Evolutionary conservation across 2,797 vertebrate species (phyloP).

Genomic region (Artibeus lituratus): DNA sequence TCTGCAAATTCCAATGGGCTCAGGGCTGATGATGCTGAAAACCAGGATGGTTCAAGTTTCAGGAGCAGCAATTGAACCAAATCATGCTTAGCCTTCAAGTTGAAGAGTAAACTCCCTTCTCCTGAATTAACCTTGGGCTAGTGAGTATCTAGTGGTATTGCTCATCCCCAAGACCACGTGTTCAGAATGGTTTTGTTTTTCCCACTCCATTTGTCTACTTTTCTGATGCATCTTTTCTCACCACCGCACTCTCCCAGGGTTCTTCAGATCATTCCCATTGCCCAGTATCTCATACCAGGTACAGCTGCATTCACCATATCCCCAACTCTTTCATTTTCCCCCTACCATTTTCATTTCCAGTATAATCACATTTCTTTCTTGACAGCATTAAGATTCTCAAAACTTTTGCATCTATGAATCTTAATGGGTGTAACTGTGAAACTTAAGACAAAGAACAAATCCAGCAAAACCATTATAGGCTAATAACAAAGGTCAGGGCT

Average conservation of each 20-base stretch:
- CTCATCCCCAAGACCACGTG: neutral
- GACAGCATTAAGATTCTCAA: neutral
- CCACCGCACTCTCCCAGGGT: rapidly evolving
- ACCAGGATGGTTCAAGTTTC: constrained; percentile 44
- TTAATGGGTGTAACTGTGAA: neutral
- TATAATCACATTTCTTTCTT: neutral
- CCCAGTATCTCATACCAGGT: neutral
- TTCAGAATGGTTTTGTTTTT: neutral
- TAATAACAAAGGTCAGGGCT: neutral
- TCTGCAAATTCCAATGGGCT: constrained; percentile 61
- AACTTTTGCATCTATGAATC: neutral
- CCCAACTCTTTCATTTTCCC: neutral
- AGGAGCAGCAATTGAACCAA: constrained; percentile 14
- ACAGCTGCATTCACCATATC: neutral
- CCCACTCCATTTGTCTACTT: neutral
- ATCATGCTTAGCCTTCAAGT: neutral
- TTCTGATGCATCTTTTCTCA: neutral
- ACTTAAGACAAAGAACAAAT: neutral
- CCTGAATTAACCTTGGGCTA: neutral
- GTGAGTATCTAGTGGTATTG: neutral
- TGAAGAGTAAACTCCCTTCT: neutral
- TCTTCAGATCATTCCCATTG: neutral
- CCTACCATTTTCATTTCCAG: neutral
- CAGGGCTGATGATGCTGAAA: constrained; percentile 32
- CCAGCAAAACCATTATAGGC: neutral